Evolutionary conservation across 1,140 invertebrate species (phyloP), one percentile per base, ranked within the genome.

Genomic region (Delia radicum): DNA sequence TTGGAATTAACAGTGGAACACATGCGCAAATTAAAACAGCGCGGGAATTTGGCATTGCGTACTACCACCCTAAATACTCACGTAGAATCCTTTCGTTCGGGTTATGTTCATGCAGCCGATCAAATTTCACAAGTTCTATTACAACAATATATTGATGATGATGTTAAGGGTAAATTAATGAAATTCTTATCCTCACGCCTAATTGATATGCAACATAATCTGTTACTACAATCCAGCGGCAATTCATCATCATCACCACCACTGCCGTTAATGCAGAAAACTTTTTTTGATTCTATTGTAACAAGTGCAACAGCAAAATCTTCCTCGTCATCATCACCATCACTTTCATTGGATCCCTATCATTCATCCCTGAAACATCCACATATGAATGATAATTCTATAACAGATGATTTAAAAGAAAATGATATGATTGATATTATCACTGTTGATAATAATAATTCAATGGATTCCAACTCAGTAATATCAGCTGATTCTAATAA

Each of bases 1-100:
- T 89, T 99, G 77, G 97, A 99, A 85, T 88, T 98, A 85, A 98
- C 97, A 0, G 97, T 98, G n/a, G 92, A 94, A 80, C 95, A 98
- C 82, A 89, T 98, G 79, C 94, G 96, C 87, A 95, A 94, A 79
- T 89, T 97, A 1, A 92, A 94, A 78, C 83, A 85, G n/a, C 83
- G 83, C 29, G 83, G 83, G 13, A 81, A 79, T 8, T 79, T 85
- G 18, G 79, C 83, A 2, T 75, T 85, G 48, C 83, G 83, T 37
- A 76, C 74, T 37, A 75, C 79, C 42, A 73, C 78, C 42, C 79
- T 83, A 21, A 79, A 77, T 42, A 77, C 78, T 90, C 93, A 76
- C 94, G 80, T 85, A 12, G 84, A 96, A 86, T 91, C 95, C 78
- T 97, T 96, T 89, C 90, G 94, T 74, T 94, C 95, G 72, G 96